These are phyloP conservation scores for Nomada lathburiana DNA, from an alignment of 2,888 invertebrate genomes.

Conservation along the genomic window DNA sequence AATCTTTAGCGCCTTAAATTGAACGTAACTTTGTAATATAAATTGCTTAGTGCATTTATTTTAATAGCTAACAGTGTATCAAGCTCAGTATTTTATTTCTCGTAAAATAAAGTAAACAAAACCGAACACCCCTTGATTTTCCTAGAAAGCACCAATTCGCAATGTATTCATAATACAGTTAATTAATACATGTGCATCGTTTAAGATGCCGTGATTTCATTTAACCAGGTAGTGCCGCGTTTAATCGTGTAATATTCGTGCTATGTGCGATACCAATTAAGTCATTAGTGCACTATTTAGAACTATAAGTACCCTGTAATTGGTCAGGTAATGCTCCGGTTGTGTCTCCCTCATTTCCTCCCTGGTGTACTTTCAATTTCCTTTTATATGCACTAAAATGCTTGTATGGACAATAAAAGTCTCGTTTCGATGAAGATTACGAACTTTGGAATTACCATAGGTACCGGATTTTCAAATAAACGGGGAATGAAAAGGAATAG, in stretches of 20 bases:
- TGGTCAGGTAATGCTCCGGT: constrained; percentile 12
- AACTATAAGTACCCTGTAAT: constrained; percentile 34
- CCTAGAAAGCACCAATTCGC: neutral
- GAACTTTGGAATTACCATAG: constrained; percentile 13
- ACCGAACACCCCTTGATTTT: neutral
- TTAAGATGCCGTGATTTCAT: constrained; percentile 26
- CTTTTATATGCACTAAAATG: constrained; percentile 42
- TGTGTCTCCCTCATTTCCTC: constrained; percentile 18
- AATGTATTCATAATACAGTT: constrained; percentile 10
- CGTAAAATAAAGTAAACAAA: constrained; percentile 28
- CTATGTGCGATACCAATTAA: constrained; percentile 24
- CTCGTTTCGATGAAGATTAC: constrained; percentile 29
- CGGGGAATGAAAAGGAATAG: neutral
- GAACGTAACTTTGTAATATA: constrained; percentile 9
- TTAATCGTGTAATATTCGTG: constrained; percentile 8
- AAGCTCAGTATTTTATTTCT: constrained; percentile 33
- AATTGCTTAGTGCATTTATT: constrained; percentile 40
- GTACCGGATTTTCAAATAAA: constrained; percentile 16
- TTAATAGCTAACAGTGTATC: constrained; percentile 36
- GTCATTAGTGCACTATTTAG: constrained; percentile 25
- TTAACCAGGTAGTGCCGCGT: constrained; percentile 3
- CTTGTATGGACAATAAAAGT: constrained; percentile 52
- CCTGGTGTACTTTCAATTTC: constrained; percentile 30
- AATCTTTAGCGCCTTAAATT: constrained; percentile 28
- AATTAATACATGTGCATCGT: neutral